Evolutionary conservation across 2,113 vertebrate genomes (phyloP), one percentile per base, ranked within the genome.

Genomic region (Nothobranchius kuhntae): DNA sequence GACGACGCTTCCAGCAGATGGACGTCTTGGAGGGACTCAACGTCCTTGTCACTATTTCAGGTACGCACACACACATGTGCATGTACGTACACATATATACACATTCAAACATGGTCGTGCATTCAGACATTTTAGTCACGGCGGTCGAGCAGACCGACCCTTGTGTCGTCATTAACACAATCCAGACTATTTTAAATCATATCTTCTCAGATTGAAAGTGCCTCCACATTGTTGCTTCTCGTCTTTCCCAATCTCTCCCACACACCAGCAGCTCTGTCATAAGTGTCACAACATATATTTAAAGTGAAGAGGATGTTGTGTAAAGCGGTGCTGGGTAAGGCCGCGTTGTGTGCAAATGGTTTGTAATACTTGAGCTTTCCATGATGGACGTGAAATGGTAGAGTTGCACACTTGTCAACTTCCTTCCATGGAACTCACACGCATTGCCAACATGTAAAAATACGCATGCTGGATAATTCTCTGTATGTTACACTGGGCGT

Each of bases 21-120:
- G 97, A 99, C 57, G 98, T 99, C 45, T 93, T 99, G 63, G 98
- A 98, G 91, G 98, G 96, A 63, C 93, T 99, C 67, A 99, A 99
- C 30, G 96, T 99, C 42, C 92, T 99, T 78, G 96, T 99, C 87
- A 99, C 97, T 65, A 99, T 99, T 92, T 99, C 97, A 88, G 97
- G 97, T 98, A 93, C 0, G 13, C 6, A 60, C 35, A 36, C 35
- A 44, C 47, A 17, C 8, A 13, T 4, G 30, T 21, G 17, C 26
- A 38, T n/a, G 4, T 7, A 53, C 17, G 12, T 4, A 21, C 11
- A 10, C n/a, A 21, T 2, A 30, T 4, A 30, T 30, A 30, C 30
- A 21, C 21, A 21, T 21, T 30, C 30, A 56, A 14, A 15, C 35
- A 15, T 7, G 13, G 1, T 2, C 9, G 17, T 10, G 10, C 15